These are phyloP conservation scores for Strigamia transsilvanica DNA, from an alignment of 2,888 invertebrate species.

Conservation along the genomic window DNA sequence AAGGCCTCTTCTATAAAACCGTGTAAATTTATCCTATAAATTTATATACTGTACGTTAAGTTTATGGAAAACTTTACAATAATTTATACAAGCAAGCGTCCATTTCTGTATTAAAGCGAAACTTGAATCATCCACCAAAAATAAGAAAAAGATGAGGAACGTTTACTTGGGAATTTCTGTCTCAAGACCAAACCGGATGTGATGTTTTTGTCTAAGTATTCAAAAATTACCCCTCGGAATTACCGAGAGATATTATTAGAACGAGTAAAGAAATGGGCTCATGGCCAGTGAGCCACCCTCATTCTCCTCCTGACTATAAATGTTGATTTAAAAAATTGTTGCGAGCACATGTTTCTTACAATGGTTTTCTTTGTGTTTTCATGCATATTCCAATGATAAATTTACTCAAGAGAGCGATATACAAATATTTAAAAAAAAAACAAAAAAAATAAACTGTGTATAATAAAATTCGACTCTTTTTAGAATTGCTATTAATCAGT, in stretches of 20 bases:
- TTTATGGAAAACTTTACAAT: not conserved
- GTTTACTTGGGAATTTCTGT: not conserved
- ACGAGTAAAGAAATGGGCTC: conserved; percentile 11
- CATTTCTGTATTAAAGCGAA: too few relatives aligned
- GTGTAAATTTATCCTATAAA: not conserved
- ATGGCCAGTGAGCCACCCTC: not conserved
- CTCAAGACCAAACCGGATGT: conserved; percentile 7
- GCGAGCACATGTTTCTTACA: not conserved
- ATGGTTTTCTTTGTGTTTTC: not conserved
- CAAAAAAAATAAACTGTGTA: not conserved
- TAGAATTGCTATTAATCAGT: not conserved
- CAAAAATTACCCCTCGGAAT: conserved; percentile 13
- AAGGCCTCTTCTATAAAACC: not conserved
- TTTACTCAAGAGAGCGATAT: not conserved
- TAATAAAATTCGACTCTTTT: not conserved
- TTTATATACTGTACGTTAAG: not conserved
- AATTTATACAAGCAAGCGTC: too few relatives aligned
- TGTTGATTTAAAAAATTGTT: not conserved
- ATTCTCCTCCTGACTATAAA: not conserved
- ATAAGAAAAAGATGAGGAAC: not conserved
- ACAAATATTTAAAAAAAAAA: not conserved
- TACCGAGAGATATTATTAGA: conserved; percentile 12
- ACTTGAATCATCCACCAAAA: too few relatives aligned
- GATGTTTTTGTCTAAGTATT: conserved; percentile 21
- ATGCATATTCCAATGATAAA: not conserved